phyloP scores from a whole-genome alignment of 2,113 vertebrate species.

The Theristicus caerulescens region DNA sequence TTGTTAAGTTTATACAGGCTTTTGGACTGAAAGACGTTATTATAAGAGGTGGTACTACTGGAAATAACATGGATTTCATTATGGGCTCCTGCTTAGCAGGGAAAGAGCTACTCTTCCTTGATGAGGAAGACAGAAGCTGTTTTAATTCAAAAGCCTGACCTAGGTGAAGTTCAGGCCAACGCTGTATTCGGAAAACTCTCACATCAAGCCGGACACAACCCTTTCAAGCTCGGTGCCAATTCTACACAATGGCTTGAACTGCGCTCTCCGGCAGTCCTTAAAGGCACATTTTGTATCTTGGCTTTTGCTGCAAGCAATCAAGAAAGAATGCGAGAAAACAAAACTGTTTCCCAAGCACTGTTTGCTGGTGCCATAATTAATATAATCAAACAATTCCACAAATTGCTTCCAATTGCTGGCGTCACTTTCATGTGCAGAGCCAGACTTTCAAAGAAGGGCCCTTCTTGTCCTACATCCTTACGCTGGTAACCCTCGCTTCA shows the following conservation, averaged over 20 bases:
- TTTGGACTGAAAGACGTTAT: neutral
- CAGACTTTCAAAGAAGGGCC: conserved; percentile 69
- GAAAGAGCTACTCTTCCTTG: conserved; percentile 28
- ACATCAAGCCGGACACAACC: conserved; percentile 60
- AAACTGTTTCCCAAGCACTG: conserved; percentile 79
- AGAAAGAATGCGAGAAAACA: conserved; percentile 80
- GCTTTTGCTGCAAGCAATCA: conserved; percentile 75
- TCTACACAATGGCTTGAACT: conserved; percentile 70
- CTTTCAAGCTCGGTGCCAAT: conserved; percentile 66
- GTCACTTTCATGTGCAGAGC: conserved; percentile 79
- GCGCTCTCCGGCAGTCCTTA: conserved; percentile 51
- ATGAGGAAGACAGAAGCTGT: conserved; percentile 58
- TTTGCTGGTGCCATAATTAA: conserved; percentile 74
- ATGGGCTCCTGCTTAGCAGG: neutral
- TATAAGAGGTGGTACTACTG: neutral
- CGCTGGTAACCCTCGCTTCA: conserved; percentile 52
- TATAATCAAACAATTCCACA: conserved; percentile 79
- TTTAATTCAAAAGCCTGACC: conserved; percentile 55
- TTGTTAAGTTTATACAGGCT: neutral
- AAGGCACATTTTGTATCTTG: conserved; percentile 73
- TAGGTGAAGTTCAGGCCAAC: conserved; percentile 24
- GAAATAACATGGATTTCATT: conserved; percentile 35
- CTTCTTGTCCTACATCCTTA: conserved; percentile 62
- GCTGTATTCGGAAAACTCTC: conserved; percentile 65
- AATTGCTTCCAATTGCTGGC: conserved; percentile 81